These are phyloP conservation scores for Caenorhabditis sp. DNA, from an alignment of 2,888 invertebrate genomes.

Conservation along the genomic window DNA sequence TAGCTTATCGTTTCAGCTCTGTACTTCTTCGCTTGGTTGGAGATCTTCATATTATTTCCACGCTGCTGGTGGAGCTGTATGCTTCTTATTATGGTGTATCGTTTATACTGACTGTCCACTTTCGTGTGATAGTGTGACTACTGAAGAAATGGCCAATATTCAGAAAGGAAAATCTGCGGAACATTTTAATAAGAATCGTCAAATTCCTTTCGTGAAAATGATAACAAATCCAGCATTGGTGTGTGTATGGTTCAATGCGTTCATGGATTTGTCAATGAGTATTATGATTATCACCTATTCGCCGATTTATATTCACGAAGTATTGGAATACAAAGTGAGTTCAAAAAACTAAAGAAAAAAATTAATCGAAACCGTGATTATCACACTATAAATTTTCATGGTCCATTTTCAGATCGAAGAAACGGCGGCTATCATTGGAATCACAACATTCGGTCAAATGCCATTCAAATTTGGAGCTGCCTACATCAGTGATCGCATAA, in stretches of 20 bases:
- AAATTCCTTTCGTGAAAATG: slow-evolving; percentile 8
- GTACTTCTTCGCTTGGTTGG: slow-evolving; percentile 34
- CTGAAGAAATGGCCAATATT: slow-evolving; percentile 20
- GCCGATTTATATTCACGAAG: slow-evolving; percentile 26
- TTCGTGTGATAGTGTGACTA: slow-evolving; percentile 12
- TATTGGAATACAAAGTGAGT: slow-evolving; percentile 19
- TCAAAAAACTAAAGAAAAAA: neutral
- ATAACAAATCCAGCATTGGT: slow-evolving; percentile 22
- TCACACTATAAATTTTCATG: too few relatives aligned
- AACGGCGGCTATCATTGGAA: slow-evolving; percentile 22
- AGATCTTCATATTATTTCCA: slow-evolving; percentile 33
- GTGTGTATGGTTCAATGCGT: slow-evolving; percentile 35
- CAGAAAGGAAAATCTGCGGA: slow-evolving; percentile 31
- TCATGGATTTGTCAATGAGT: slow-evolving; percentile 33
- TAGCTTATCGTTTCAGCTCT: slow-evolving; percentile 6
- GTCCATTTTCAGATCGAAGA: slow-evolving; percentile 19
- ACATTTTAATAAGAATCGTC: slow-evolving; percentile 16
- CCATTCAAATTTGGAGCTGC: slow-evolving; percentile 37
- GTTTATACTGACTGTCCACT: slow-evolving; percentile 31
- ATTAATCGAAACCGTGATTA: too few relatives aligned
- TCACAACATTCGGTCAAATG: slow-evolving; percentile 29
- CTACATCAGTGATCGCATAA: slow-evolving; percentile 29
- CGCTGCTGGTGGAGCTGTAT: slow-evolving; percentile 17
- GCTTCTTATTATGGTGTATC: slow-evolving; percentile 26
- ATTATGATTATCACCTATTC: slow-evolving; percentile 37